A percentile compares a stretch with the other conserved stretches of the same genome.
These are phyloP conservation scores for Chaenocephalus aceratus DNA, from an alignment of 2,113 vertebrate genomes.

Conservation along the genomic window DNA sequence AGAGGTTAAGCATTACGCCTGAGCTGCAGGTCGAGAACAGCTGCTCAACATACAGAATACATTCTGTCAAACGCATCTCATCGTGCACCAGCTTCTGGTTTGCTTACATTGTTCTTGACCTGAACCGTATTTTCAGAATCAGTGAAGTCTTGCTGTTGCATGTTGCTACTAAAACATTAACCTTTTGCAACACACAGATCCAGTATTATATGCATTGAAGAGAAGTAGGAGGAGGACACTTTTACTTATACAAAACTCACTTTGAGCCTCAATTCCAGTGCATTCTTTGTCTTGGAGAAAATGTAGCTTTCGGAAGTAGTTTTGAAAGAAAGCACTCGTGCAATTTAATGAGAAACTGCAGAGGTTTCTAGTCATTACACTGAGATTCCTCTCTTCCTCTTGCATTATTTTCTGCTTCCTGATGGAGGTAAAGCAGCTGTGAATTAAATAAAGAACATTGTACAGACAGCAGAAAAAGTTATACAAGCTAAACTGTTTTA, in stretches of 20 bases:
- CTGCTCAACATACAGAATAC: conserved; percentile 78
- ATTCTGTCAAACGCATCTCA: conserved; percentile 69
- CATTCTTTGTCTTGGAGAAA: too few relatives aligned
- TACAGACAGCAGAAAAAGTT: background rate
- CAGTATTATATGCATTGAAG: background rate
- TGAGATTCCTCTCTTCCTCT: conserved; percentile 22
- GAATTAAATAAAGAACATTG: too few relatives aligned
- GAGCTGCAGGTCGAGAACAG: conserved; percentile 53
- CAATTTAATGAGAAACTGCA: background rate
- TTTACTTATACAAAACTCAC: too few relatives aligned
- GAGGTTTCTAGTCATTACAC: background rate
- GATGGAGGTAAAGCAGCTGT: conserved; percentile 1
- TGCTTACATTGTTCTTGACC: conserved; percentile 44
- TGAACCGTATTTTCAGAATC: too few relatives aligned
- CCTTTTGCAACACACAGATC: background rate
- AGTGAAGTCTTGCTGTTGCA: conserved; percentile 30
- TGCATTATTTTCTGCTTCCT: background rate
- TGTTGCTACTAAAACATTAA: conserved; percentile 36
- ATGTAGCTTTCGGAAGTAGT: too few relatives aligned
- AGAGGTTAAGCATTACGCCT: background rate
- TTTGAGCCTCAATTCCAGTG: too few relatives aligned
- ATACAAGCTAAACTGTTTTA: background rate
- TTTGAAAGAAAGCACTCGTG: background rate
- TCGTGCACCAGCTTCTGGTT: conserved; percentile 59
- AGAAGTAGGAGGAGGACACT: background rate